phyloP scores from a whole-genome alignment of 2,888 invertebrate species.

The Polylopha cassiicola region DNA sequence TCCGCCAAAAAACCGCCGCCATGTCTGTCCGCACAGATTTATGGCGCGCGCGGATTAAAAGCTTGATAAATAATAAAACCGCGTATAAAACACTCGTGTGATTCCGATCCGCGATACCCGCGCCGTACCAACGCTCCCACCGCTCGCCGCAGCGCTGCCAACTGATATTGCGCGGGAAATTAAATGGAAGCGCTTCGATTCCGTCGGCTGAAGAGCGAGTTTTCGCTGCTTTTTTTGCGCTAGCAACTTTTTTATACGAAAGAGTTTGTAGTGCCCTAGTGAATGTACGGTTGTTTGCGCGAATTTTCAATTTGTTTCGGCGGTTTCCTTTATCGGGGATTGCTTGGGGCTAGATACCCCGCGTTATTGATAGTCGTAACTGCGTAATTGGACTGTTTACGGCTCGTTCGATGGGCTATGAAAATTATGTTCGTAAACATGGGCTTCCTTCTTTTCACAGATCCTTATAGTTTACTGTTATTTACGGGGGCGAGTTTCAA shows the following conservation, averaged over 20 bases:
- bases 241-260: slow-evolving; percentile 11
- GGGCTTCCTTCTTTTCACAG: slow-evolving; percentile 12
- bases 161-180: slow-evolving; percentile 1
- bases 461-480: no score
- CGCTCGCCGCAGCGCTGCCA: slow-evolving; percentile 1
- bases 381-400: slow-evolving; percentile 31
- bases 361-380: slow-evolving; percentile 33
- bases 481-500: no score
- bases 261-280: slow-evolving; percentile 18
- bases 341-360: slow-evolving; percentile 32
- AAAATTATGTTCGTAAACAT: slow-evolving; percentile 19
- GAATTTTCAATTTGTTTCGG: slow-evolving; percentile 61
- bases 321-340: slow-evolving; percentile 33
- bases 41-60: slow-evolving; percentile 61
- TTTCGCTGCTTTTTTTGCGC: slow-evolving; percentile 14
- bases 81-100: slow-evolving; percentile 21
- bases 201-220: slow-evolving; percentile 12
- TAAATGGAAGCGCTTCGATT: slow-evolving; percentile 1
- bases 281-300: slow-evolving; percentile 51
- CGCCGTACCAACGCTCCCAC: slow-evolving; percentile 12
- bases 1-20: slow-evolving; percentile 64
- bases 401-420: slow-evolving; percentile 22
- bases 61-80: slow-evolving; percentile 56
- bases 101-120: slow-evolving; percentile 21
- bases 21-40: slow-evolving; percentile 66